Base-by-base conservation (phyloP, 2,888 invertebrate genomes). In the Idaea biselata region DNA sequence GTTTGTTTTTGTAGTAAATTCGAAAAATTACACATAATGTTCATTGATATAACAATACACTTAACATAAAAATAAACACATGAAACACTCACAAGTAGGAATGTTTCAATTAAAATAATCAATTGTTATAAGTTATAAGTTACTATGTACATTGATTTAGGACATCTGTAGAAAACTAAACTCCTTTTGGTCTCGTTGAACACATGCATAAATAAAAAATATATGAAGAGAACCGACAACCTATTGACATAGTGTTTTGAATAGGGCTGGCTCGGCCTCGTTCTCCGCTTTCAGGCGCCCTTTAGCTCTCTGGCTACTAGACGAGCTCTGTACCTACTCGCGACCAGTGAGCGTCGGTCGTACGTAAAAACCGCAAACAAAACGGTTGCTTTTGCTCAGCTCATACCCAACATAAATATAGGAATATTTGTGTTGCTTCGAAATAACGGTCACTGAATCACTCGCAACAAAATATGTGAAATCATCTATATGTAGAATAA, bases 161-260 rank as follows among this genome's bases (percentile, higher is more conserved):
- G 44, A 1, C 44, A 44, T 44, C 44, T 44, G 11, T 0, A 44
- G 44, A 44, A 44, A 44, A 44, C 44, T 44, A 8, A 44, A 44
- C 44, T 44, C 0, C 44, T 44, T 44, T 80, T 77, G 78, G 75
- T 76, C 74, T 73, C 76, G 73, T 75, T 74, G 75, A 80, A 77
- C 74, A 77, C 76, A 73, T 76, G 77, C 76, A 80, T 76, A 82
- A 73, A 44, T 11, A 11, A 44, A 44, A 80, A 79, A 81, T 79
- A 81, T 87, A 25, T 25, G 83, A 87, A 88, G 85, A 87, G 87
- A 78, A 73, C 77, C 79, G 73, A 73, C 82, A 78, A 71, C 79
- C 81, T 87, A 87, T 85, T 86, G 87, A 88, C 84, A 82, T 77
- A 80, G 80, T 80, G 83, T 80, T 77, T 81, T 87, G 86, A 88